These are phyloP conservation scores for Salvator merianae DNA, from an alignment of 2,113 vertebrate genomes.

Conservation along the genomic window DNA sequence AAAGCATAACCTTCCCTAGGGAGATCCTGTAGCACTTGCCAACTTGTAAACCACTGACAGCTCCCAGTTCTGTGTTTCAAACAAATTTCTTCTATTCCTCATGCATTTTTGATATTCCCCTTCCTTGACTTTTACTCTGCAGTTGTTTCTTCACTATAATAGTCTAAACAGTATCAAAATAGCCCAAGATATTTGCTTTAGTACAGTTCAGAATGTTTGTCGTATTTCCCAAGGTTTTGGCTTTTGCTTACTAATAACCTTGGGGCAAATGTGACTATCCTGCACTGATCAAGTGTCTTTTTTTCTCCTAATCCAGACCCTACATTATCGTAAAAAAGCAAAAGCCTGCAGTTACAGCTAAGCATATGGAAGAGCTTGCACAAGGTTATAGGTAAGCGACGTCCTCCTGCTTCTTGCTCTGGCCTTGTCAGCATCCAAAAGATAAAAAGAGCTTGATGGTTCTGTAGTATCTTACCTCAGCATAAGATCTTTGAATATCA, in stretches of 20 bases:
- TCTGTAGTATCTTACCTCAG: too few relatives aligned
- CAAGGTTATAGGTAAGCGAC: conserved; percentile 91
- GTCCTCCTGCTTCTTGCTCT: neutral
- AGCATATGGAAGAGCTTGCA: conserved; percentile 95
- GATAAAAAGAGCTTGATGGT: neutral
- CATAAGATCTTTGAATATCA: neutral
- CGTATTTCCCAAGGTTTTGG: neutral
- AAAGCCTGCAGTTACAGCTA: conserved; percentile 91
- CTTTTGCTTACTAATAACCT: neutral
- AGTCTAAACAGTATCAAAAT: neutral
- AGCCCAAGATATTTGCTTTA: neutral
- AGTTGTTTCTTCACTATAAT: neutral
- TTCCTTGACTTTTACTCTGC: neutral
- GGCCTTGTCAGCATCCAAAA: conserved; percentile 7
- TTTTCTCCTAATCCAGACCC: conserved; percentile 74
- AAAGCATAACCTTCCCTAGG: neutral
- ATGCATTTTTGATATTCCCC: neutral
- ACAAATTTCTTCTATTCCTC: too few relatives aligned
- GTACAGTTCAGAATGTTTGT: neutral
- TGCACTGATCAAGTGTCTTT: neutral
- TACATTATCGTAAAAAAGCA: conserved; percentile 98
- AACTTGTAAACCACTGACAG: neutral
- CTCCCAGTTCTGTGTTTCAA: neutral
- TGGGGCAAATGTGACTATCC: too few relatives aligned
- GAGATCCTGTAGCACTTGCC: neutral